Evolutionary conservation across 2,888 invertebrate genomes (phyloP), one percentile per base, ranked within the genome.

Genomic region (Melanchra persicariae): DNA sequence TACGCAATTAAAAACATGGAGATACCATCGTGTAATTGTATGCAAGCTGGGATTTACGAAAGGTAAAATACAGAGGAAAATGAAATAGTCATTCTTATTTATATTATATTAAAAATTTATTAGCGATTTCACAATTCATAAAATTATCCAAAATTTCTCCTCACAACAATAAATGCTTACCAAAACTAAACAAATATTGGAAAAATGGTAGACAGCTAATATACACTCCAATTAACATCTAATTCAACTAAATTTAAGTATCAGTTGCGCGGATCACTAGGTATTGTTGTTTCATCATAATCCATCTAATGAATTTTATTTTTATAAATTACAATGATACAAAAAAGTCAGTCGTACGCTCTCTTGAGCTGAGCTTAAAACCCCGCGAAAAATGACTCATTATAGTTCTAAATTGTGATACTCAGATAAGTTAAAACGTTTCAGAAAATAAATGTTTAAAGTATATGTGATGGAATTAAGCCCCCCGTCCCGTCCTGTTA

Each of bases 71-170:
- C 47, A 3, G 15, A 49, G 19, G 7, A 26, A 37, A 58, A 26
- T 54, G 17, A 47, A 73, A 68, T 19, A 34, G 24, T 24, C n/a
- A 37, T 2, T 17, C 64, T n/a, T 52, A 37, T 76, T 74, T 75
- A 40, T 82, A 79, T 83, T 76, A 66, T 83, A 80, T 83, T 88
- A 87, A 83, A 88, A 88, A 74, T 89, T 86, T 88, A 90, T 88
- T 90, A 85, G 81, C 78, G 71, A 85, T 84, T 86, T 83, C 70
- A 86, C 85, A 86, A 76, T 86, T 82, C 85, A 85, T 87, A 87
- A 85, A 87, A 82, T 86, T 85, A 87, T 88, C 85, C 78, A 88
- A 88, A 87, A 74, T 69, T 66, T 72, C 79, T 77, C 79, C 74
- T 82, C 68, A 68, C 68, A 73, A 73, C 69, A 81, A 81, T 88